Conservation (phyloP, 2,888 invertebrate genomes). For the Sphinx pinastri region DNA sequence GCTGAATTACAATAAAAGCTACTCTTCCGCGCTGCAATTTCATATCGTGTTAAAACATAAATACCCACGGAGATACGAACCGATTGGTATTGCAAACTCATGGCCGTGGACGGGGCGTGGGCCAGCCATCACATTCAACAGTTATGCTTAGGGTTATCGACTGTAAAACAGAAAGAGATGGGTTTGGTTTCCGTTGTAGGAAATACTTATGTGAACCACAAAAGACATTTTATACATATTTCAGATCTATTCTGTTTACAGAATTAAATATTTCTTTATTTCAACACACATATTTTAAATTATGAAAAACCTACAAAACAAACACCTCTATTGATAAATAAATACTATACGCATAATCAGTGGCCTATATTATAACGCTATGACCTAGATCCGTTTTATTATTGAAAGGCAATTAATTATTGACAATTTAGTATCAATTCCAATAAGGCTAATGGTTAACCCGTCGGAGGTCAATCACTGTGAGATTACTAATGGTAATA, state of each 20-base stretch:
- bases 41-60: constrained; percentile 49
- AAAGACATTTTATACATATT: no score
- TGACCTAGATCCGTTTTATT: constrained; percentile 38
- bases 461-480: constrained; percentile 31
- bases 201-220: no score
- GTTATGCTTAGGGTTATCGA: not conserved
- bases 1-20: constrained; percentile 48
- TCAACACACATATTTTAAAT: no score
- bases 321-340: not conserved
- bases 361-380: constrained; percentile 38
- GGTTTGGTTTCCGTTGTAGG: no score
- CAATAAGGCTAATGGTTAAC: constrained; percentile 33
- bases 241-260: no score
- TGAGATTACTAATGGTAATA: constrained; percentile 26
- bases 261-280: no score
- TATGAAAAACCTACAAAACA: not conserved
- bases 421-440: constrained; percentile 39
- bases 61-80: constrained; percentile 46
- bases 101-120: not conserved
- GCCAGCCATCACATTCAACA: not conserved
- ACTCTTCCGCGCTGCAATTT: constrained; percentile 51
- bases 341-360: constrained; percentile 26
- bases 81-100: constrained; percentile 52
- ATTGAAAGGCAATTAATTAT: constrained; percentile 29
- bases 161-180: not conserved